Evolutionary conservation across 2,888 invertebrate genomes (phyloP).

Genomic region (Gibbula magus): DNA sequence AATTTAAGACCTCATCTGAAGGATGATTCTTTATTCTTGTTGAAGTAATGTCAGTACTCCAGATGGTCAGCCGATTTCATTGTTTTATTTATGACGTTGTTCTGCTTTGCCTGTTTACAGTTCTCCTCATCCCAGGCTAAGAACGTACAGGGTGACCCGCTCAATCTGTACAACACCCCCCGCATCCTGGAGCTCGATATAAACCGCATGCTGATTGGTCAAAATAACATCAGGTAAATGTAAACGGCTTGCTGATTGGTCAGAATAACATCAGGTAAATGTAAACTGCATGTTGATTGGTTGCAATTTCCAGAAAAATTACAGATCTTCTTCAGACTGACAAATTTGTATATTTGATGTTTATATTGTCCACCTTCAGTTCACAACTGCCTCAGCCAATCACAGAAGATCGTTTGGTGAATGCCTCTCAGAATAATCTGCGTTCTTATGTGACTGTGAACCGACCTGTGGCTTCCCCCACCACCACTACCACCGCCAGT

Average conservation of each 20-base stretch:
- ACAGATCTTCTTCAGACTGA: neutral
- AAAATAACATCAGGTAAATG: constrained; percentile 72
- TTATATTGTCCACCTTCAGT: constrained; percentile 41
- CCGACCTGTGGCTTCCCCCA: constrained; percentile 58
- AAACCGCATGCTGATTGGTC: constrained; percentile 74
- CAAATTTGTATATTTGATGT: neutral
- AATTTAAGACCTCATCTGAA: too few species aligned
- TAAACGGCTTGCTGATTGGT: neutral
- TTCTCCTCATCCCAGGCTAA: constrained; percentile 56
- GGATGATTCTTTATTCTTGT: neutral
- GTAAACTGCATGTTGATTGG: neutral
- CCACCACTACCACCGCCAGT: constrained; percentile 19
- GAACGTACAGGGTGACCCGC: constrained; percentile 32
- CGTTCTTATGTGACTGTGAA: constrained; percentile 70
- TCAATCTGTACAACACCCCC: constrained; percentile 64
- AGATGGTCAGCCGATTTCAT: neutral
- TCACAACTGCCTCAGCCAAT: constrained; percentile 51
- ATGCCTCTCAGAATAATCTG: constrained; percentile 66
- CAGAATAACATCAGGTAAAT: neutral
- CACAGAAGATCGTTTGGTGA: constrained; percentile 67
- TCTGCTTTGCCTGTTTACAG: constrained; percentile 44
- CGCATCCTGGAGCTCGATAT: constrained; percentile 73
- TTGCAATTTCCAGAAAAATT: neutral
- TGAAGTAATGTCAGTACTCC: neutral
- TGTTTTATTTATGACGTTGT: neutral